A percentile compares a stretch with the other conserved stretches of the same genome.
Evolutionary conservation across 2,113 vertebrate species (phyloP).

Genomic region (Saguinus imperator): DNA sequence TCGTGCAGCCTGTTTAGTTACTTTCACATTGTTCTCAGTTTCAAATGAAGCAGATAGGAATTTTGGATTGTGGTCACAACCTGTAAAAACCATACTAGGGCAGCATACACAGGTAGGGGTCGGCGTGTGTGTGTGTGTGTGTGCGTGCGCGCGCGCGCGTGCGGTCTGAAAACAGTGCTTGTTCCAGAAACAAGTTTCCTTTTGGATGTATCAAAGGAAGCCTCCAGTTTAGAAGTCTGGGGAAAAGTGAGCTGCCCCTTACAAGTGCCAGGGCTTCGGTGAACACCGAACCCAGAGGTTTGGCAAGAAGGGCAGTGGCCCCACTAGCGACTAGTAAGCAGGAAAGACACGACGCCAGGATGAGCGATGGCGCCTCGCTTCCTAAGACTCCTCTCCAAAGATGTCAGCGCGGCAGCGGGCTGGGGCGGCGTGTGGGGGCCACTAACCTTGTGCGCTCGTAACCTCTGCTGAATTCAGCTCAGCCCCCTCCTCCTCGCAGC

Average conservation of each 20-base stretch:
- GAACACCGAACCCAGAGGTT: accelerated
- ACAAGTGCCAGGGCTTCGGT: background rate
- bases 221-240: background rate
- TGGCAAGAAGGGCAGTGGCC: background rate
- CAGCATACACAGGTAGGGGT: background rate
- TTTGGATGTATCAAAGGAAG: background rate
- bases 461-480: background rate
- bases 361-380: background rate
- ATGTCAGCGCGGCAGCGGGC: background rate
- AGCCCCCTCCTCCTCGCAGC: background rate
- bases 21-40: constrained; percentile 44
- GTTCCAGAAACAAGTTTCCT: constrained; percentile 13
- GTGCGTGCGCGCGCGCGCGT: background rate
- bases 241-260: background rate
- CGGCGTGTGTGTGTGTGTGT: background rate
- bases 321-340: background rate
- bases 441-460: constrained; percentile 77
- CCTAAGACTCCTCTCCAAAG: background rate
- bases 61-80: constrained; percentile 58
- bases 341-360: background rate
- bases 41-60: background rate
- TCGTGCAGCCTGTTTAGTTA: constrained; percentile 76
- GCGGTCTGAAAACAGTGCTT: background rate
- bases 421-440: background rate
- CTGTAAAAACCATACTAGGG: background rate